These are phyloP conservation scores for Cinclus mexicanus DNA, from an alignment of 2,113 vertebrate genomes.

Conservation along the genomic window DNA sequence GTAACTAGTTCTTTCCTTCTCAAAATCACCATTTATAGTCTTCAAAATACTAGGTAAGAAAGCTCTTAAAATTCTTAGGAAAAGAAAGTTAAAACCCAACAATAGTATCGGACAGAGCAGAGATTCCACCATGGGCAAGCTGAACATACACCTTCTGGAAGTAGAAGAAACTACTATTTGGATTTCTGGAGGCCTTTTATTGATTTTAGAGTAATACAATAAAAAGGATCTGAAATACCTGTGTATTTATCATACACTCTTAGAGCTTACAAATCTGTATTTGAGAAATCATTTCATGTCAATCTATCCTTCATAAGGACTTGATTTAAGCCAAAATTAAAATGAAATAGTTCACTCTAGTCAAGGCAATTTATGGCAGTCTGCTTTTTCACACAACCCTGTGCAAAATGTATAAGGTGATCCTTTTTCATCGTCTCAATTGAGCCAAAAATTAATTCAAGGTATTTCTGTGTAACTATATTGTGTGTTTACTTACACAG, in stretches of 20 bases:
- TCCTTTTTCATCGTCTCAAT: not conserved
- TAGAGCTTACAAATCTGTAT: slow-evolving; percentile 60
- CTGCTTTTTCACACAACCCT: slow-evolving; percentile 15
- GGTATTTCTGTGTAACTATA: slow-evolving; percentile 29
- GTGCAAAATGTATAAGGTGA: not conserved
- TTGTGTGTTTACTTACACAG: not conserved
- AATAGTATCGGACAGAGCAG: slow-evolving; percentile 14
- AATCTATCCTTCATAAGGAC: slow-evolving; percentile 16
- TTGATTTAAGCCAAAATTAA: slow-evolving; percentile 56
- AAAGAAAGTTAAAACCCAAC: slow-evolving; percentile 54
- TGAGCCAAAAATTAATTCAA: not conserved
- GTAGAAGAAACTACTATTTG: slow-evolving; percentile 60
- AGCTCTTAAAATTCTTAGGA: slow-evolving; percentile 54
- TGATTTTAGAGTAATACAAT: slow-evolving; percentile 65
- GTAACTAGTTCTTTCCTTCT: slow-evolving; percentile 62
- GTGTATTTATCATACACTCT: slow-evolving; percentile 53
- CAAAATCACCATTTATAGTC: slow-evolving; percentile 57
- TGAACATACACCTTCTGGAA: slow-evolving; percentile 53
- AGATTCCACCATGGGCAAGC: slow-evolving; percentile 43
- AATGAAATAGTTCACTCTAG: slow-evolving; percentile 13
- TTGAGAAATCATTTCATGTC: slow-evolving; percentile 58
- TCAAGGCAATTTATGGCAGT: slow-evolving; percentile 35
- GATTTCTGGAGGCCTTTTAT: slow-evolving; percentile 68
- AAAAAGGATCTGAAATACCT: slow-evolving; percentile 62
- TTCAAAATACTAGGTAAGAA: slow-evolving; percentile 56